phyloP scores from a whole-genome alignment of 2,797 vertebrate genomes.

The Bovichtus diacanthus region DNA sequence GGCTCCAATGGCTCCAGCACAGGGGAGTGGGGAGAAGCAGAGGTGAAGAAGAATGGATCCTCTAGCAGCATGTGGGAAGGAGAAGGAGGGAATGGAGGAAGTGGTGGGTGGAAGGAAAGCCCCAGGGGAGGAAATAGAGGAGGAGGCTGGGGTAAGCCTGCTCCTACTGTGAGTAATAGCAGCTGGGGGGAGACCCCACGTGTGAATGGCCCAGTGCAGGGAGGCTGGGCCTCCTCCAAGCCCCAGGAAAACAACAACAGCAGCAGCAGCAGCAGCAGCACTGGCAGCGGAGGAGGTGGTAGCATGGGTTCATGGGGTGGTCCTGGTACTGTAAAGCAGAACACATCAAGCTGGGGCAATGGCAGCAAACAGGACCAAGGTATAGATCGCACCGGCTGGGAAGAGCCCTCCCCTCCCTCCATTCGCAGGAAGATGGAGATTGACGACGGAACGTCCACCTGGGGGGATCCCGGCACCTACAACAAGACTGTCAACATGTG shows the following conservation, averaged over 20 bases:
- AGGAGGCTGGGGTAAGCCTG: constrained; percentile 78
- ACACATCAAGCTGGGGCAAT: constrained; percentile 87
- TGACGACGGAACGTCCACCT: constrained; percentile 98
- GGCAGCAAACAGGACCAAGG: constrained; percentile 83
- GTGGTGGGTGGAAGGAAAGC: constrained; percentile 91
- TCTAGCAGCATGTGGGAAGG: constrained; percentile 90
- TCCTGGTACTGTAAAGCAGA: constrained; percentile 93
- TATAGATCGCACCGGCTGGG: constrained; percentile 94
- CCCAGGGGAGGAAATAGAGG: constrained; percentile 86
- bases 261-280: constrained; percentile 79
- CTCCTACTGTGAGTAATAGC: constrained; percentile 79
- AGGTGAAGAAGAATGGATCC: constrained; percentile 91
- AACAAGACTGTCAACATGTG: constrained; percentile 97
- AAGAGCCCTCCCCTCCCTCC: constrained; percentile 97
- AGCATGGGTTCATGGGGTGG: constrained; percentile 91
- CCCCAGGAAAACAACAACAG: constrained; percentile 85
- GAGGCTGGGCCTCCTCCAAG: constrained; percentile 91
- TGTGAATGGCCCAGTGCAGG: constrained; percentile 86
- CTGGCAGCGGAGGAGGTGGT: constrained; percentile 76
- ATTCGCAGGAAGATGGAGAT: constrained; percentile 99
- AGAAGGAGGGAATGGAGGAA: constrained; percentile 89
- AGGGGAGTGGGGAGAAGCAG: constrained; percentile 90
- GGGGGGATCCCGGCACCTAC: constrained; percentile 94
- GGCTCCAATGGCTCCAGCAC: constrained; percentile 86
- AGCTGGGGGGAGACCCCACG: constrained; percentile 84